Evolutionary conservation across 2,888 invertebrate genomes (phyloP).

Genomic region (Rotaria sp.): DNA sequence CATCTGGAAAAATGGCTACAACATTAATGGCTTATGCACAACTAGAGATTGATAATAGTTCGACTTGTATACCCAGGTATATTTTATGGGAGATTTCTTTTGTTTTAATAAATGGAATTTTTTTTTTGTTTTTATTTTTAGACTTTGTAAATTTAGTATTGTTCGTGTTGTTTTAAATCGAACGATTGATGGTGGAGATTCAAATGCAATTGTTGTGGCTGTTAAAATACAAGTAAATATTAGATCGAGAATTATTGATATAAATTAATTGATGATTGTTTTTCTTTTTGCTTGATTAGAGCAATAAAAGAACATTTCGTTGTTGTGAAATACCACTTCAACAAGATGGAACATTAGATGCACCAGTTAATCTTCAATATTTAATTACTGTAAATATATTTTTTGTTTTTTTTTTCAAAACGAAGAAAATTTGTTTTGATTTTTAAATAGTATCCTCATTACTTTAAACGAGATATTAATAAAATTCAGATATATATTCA

Average conservation of each 20-base stretch:
- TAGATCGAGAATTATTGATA: background rate
- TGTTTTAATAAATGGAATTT: background rate
- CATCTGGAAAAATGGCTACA: background rate
- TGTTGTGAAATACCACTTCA: slow-evolving; percentile 26
- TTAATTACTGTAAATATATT: background rate
- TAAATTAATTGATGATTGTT: background rate
- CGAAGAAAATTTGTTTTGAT: too few species aligned
- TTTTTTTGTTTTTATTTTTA: background rate
- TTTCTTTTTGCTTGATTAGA: background rate
- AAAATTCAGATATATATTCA: slow-evolving; percentile 36
- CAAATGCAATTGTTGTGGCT: slow-evolving; percentile 14
- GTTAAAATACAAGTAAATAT: slow-evolving; percentile 26
- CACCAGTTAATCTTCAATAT: background rate
- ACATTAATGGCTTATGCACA: slow-evolving; percentile 23
- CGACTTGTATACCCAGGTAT: background rate
- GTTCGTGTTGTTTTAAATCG: slow-evolving; percentile 16
- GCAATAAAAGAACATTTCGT: slow-evolving; percentile 17
- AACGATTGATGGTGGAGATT: background rate
- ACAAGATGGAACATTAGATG: background rate
- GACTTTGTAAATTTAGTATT: slow-evolving; percentile 27
- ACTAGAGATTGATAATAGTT: slow-evolving; percentile 21
- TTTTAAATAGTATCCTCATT: slow-evolving; percentile 33
- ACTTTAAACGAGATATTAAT: slow-evolving; percentile 38
- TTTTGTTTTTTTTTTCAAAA: too few species aligned
- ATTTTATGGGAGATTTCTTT: background rate